Conservation (phyloP, 2,113 vertebrate genomes). For the Neogale vison region DNA sequence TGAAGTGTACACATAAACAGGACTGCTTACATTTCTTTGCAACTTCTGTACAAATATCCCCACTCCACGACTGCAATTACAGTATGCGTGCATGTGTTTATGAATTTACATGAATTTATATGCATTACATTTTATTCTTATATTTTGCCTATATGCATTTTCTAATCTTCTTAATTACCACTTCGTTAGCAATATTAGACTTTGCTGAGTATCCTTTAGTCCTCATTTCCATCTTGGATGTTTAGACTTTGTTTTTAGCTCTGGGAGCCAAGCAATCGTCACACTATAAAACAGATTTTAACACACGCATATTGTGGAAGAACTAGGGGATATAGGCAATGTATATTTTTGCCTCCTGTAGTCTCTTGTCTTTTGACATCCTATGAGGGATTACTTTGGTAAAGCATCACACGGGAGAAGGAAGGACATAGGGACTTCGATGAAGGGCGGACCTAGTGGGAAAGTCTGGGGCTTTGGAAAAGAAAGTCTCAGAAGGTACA, state of each 20-base stretch:
- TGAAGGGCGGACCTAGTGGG: neutral
- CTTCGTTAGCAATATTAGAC: neutral
- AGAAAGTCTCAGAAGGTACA: neutral
- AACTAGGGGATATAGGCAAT: neutral
- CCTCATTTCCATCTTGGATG: neutral
- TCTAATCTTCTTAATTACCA: neutral
- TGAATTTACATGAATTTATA: neutral
- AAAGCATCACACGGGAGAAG: neutral
- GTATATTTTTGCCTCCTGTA: neutral
- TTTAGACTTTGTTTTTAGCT: neutral
- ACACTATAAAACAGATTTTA: neutral
- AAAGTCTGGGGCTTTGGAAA: neutral
- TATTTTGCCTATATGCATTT: neutral
- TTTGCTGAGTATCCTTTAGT: neutral
- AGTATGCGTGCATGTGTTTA: neutral
- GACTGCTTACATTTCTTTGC: neutral
- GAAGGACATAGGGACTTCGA: neutral
- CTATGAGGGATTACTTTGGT: neutral
- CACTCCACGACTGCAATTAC: neutral
- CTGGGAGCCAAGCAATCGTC: neutral
- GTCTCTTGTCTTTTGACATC: neutral
- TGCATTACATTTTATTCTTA: neutral
- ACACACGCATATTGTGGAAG: neutral
- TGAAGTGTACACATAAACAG: neutral
- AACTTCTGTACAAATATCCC: neutral